Percentiles rank a stretch among this genome's conserved stretches.
phyloP scores from a whole-genome alignment of 2,888 invertebrate genomes.

The Tineola bisselliella region DNA sequence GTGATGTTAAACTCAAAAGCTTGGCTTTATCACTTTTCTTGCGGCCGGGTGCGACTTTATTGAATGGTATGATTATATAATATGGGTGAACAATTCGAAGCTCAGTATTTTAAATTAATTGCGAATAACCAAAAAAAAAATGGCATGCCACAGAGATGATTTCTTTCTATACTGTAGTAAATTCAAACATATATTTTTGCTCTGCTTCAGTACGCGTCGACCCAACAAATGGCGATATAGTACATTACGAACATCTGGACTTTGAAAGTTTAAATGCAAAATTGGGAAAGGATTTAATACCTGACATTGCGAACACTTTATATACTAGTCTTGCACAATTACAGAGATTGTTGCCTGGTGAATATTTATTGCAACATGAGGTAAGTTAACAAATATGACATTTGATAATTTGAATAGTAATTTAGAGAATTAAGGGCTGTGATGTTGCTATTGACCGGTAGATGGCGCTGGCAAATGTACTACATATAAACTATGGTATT shows the following conservation, averaged over 20 bases:
- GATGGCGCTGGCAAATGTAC: no score
- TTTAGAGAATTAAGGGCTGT: no score
- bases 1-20: slow-evolving; percentile 23
- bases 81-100: no score
- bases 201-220: slow-evolving; percentile 44
- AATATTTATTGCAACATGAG: slow-evolving; percentile 43
- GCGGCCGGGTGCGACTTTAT: slow-evolving; percentile 28
- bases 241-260: slow-evolving; percentile 23
- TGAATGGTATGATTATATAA: slow-evolving; percentile 31
- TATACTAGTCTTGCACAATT: slow-evolving; percentile 32
- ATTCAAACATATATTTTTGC: no score
- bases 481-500: no score
- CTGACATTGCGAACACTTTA: slow-evolving; percentile 20
- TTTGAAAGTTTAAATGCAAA: slow-evolving; percentile 17
- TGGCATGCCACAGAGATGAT: no score
- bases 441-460: no score
- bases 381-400: no score
- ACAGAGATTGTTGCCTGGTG: slow-evolving; percentile 34
- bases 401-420: no score
- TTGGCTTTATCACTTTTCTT: slow-evolving; percentile 34
- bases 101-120: no score
- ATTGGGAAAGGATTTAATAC: slow-evolving; percentile 16
- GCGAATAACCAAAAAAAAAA: no score
- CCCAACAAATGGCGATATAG: slow-evolving; percentile 36
- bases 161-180: no score